These are phyloP conservation scores for Riparia riparia DNA, from an alignment of 2,113 vertebrate species.

Conservation along the genomic window DNA sequence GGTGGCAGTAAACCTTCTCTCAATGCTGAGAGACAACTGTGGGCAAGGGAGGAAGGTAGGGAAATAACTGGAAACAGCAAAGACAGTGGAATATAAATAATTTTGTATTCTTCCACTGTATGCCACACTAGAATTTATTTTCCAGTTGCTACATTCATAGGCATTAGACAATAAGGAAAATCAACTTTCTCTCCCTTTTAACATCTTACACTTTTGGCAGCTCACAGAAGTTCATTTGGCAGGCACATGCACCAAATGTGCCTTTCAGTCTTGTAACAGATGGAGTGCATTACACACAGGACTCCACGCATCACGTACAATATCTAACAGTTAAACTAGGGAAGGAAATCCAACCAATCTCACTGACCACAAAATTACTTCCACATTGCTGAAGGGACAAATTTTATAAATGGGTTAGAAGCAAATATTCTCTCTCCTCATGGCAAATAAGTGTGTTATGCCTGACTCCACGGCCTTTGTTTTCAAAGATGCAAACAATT, in stretches of 20 bases:
- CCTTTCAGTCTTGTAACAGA: slow-evolving; percentile 64
- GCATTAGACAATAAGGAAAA: slow-evolving; percentile 37
- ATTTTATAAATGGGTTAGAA: background rate
- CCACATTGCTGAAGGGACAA: background rate
- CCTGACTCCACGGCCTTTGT: background rate
- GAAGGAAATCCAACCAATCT: slow-evolving; percentile 9
- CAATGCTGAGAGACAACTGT: slow-evolving; percentile 24
- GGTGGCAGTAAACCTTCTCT: background rate
- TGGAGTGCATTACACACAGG: slow-evolving; percentile 54
- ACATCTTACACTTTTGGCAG: slow-evolving; percentile 59
- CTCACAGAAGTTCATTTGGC: slow-evolving; percentile 56
- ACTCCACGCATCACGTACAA: slow-evolving; percentile 51
- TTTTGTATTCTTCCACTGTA: background rate
- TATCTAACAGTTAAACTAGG: slow-evolving; percentile 20
- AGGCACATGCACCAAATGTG: slow-evolving; percentile 58
- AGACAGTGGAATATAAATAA: background rate
- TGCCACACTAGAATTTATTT: background rate
- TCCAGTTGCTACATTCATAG: slow-evolving; percentile 10
- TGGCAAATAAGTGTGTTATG: background rate
- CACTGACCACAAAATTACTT: slow-evolving; percentile 14
- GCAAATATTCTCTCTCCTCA: background rate
- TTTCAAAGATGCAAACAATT: background rate
- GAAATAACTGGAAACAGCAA: background rate
- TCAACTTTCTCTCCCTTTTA: slow-evolving; percentile 40
- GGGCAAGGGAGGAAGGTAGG: background rate